phyloP scores from a whole-genome alignment of 2,113 vertebrate species.

The Nothoprocta pentlandii region DNA sequence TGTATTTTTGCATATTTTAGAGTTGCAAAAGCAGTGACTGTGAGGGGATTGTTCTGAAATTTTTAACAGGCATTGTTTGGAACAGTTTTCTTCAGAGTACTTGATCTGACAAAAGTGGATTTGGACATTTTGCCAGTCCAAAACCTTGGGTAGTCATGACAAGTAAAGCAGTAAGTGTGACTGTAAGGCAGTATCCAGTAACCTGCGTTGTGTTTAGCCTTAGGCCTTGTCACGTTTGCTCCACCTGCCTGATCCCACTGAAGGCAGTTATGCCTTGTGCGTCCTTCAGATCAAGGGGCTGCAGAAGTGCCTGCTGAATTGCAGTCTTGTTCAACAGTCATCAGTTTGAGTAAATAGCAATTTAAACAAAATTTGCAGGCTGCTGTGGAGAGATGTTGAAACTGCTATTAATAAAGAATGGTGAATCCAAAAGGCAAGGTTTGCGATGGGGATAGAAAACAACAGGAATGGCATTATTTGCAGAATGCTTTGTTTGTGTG shows the following conservation, averaged over 20 bases:
- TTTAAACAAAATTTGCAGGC: background rate
- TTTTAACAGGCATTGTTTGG: background rate
- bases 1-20: background rate
- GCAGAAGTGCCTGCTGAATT: background rate
- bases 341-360: background rate
- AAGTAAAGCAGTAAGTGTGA: background rate
- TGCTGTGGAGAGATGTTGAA: rapidly evolving
- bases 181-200: background rate
- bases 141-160: background rate
- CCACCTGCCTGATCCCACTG: background rate
- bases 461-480: background rate
- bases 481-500: rapidly evolving
- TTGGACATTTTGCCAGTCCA: background rate
- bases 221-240: background rate
- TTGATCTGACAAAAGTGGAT: background rate
- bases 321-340: background rate
- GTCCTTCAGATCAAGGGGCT: background rate
- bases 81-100: background rate
- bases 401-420: background rate
- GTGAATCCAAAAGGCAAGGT: background rate
- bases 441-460: background rate
- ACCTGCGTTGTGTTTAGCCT: background rate
- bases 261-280: rapidly evolving
- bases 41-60: background rate
- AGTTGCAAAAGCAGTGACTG: background rate